Conservation (phyloP, 2,113 vertebrate genomes). For the Euleptes europaea region DNA sequence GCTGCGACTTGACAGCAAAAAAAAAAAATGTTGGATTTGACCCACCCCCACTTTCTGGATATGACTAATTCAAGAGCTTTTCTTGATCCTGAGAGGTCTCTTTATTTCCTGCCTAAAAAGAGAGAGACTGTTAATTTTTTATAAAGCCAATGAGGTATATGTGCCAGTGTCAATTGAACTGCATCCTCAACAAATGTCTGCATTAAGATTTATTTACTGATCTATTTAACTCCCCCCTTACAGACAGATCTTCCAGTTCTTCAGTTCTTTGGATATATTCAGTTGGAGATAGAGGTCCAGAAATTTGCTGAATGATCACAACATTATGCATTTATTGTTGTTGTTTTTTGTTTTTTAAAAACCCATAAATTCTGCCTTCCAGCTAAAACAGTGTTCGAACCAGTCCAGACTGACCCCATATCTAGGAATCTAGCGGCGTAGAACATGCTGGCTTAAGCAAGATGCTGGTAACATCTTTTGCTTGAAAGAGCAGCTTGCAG, state of each 20-base stretch:
- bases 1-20: too few species aligned
- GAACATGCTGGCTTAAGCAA: background rate
- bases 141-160: background rate
- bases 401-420: too few species aligned
- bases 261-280: background rate
- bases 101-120: background rate
- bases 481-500: background rate
- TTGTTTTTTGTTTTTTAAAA: too few species aligned
- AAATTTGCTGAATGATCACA: too few species aligned
- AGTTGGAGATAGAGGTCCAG: background rate
- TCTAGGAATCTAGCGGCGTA: background rate
- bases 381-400: too few species aligned
- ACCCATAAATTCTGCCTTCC: too few species aligned
- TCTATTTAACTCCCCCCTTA: background rate
- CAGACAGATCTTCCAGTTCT: background rate
- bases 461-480: background rate
- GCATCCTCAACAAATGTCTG: background rate
- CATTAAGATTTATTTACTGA: background rate
- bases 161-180: fast-evolving
- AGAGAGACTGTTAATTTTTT: background rate
- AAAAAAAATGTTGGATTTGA: too few species aligned
- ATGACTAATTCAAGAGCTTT: background rate
- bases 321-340: too few species aligned
- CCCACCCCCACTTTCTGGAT: background rate
- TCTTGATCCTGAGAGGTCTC: background rate